These are phyloP conservation scores for Liposcelis brunnea DNA, from an alignment of 2,888 invertebrate genomes.

Conservation along the genomic window DNA sequence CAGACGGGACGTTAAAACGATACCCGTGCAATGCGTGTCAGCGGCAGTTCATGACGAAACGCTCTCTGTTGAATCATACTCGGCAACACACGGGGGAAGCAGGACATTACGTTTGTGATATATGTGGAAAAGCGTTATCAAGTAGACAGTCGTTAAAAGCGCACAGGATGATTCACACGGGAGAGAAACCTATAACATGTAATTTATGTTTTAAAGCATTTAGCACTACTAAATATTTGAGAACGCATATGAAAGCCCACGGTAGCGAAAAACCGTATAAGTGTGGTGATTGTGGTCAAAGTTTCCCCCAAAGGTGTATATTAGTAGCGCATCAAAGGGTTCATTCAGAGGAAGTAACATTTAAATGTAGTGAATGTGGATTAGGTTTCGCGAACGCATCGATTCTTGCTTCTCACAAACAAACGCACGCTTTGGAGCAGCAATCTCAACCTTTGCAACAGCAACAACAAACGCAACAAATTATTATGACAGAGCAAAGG, in stretches of 20 bases:
- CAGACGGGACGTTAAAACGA: conserved; percentile 20
- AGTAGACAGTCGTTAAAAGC: conserved; percentile 12
- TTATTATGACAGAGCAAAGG: too few relatives aligned
- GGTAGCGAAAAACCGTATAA: conserved; percentile 13
- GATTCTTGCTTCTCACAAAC: too few relatives aligned
- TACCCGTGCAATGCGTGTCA: conserved; percentile 21
- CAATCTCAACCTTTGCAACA: not conserved
- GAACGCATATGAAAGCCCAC: conserved; percentile 13
- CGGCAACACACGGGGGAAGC: conserved; percentile 19
- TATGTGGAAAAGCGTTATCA: conserved; percentile 23
- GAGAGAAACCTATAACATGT: conserved; percentile 32
- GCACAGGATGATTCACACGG: conserved; percentile 30
- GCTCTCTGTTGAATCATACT: conserved; percentile 20
- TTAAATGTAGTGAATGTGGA: too few relatives aligned
- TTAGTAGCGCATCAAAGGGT: not conserved
- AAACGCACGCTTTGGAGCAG: not conserved
- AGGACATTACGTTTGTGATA: conserved; percentile 22
- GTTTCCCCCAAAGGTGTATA: conserved; percentile 11
- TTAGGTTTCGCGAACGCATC: too few relatives aligned
- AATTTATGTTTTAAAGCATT: conserved; percentile 32
- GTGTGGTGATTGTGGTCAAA: conserved; percentile 12
- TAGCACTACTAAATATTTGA: conserved; percentile 13
- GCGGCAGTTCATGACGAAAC: conserved; percentile 19
- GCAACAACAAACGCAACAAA: not conserved
- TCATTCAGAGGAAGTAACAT: too few relatives aligned